A percentile compares a stretch with the other conserved stretches of the same genome.
phyloP scores from a whole-genome alignment of 2,888 invertebrate species.

The Orchestes rusci region DNA sequence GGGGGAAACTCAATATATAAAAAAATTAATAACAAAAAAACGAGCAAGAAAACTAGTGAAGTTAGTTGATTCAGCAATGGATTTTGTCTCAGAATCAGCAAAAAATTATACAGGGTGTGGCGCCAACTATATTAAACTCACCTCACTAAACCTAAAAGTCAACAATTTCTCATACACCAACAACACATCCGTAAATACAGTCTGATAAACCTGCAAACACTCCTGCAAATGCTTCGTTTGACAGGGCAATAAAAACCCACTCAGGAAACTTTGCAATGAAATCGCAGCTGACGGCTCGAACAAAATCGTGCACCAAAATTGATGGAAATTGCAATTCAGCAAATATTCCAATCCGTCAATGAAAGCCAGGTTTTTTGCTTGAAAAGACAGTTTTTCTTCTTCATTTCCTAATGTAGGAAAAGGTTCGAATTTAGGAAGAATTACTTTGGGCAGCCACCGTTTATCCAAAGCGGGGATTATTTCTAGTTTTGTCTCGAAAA shows the following conservation, averaged over 20 bases:
- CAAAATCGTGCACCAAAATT: slow-evolving; percentile 42
- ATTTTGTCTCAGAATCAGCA: no score
- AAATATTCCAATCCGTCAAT: slow-evolving; percentile 37
- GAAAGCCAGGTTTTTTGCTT: slow-evolving; percentile 34
- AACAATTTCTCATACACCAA: slow-evolving; percentile 68
- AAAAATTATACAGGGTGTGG: neutral
- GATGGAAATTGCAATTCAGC: slow-evolving; percentile 38
- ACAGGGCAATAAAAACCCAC: slow-evolving; percentile 40
- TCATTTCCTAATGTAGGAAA: slow-evolving; percentile 32
- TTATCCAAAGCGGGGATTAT: slow-evolving; percentile 37
- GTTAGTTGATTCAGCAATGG: no score
- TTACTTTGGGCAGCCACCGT: slow-evolving; percentile 36
- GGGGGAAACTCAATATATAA: no score
- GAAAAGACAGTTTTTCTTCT: slow-evolving; percentile 34
- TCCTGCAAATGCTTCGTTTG: slow-evolving; percentile 39
- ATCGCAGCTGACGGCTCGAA: slow-evolving; percentile 34
- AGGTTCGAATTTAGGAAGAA: slow-evolving; percentile 34
- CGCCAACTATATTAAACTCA: slow-evolving; percentile 31
- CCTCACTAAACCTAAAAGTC: slow-evolving; percentile 71
- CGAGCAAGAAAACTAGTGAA: no score
- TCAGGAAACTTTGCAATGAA: slow-evolving; percentile 37
- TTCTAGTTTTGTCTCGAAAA: slow-evolving; percentile 32
- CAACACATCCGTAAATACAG: slow-evolving; percentile 59
- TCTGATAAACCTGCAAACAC: slow-evolving; percentile 48
- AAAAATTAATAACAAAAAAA: no score